These are phyloP conservation scores for Leucoraja erinaceus DNA, from an alignment of 2,113 vertebrate species.

Conservation along the genomic window DNA sequence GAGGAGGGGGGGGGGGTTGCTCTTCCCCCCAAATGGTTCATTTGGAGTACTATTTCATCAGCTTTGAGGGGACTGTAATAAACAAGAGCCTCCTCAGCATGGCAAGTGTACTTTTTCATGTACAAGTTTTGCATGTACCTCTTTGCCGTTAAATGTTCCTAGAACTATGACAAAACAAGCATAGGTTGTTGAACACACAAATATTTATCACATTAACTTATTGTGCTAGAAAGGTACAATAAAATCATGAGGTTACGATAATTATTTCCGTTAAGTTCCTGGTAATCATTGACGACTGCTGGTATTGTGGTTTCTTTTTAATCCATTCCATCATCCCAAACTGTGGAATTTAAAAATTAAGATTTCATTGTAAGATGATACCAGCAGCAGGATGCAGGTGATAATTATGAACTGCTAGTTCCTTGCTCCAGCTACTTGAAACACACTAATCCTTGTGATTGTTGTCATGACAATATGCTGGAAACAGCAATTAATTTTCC, in stretches of 20 bases:
- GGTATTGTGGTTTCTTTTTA: no score
- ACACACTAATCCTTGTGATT: not conserved
- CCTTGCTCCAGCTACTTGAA: not conserved
- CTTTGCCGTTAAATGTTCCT: not conserved
- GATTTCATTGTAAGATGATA: not conserved
- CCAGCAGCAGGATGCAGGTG: no score
- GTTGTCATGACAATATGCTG: not conserved
- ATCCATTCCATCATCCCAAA: not conserved
- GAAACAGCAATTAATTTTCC: not conserved
- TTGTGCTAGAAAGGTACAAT: not conserved
- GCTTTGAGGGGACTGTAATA: no score
- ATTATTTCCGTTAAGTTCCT: not conserved
- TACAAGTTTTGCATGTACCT: no score
- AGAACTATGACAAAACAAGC: not conserved
- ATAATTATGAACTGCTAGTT: not conserved
- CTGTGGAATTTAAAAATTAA: not conserved
- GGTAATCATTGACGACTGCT: not conserved
- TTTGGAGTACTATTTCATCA: no score
- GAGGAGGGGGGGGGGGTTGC: no score
- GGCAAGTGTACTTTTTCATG: no score
- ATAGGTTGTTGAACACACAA: not conserved
- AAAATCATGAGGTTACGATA: not conserved
- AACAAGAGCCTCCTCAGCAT: no score
- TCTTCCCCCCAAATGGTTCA: no score
- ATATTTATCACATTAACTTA: not conserved